Conservation (phyloP, 2,113 vertebrate species). For the Megaceryle maxima region DNA sequence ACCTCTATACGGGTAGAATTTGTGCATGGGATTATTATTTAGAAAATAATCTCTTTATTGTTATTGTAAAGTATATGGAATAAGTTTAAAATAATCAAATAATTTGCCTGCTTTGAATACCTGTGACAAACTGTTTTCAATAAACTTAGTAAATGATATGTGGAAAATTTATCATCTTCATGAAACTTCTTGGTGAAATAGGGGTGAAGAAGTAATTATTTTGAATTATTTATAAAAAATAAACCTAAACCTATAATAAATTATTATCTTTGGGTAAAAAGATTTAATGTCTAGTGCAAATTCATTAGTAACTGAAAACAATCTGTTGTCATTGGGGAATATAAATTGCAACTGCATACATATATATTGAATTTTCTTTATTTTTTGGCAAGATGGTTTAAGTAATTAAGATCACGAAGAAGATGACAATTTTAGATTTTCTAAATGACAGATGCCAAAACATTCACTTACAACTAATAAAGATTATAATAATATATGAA, state of each 20-base stretch:
- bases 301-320: slow-evolving; percentile 33
- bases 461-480: not conserved
- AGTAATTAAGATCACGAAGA: not conserved
- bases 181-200: not conserved
- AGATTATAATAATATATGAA: not conserved
- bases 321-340: slow-evolving; percentile 26
- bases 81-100: not conserved
- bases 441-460: not conserved
- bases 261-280: not conserved
- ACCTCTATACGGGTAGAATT: not conserved
- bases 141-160: not conserved
- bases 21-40: not conserved
- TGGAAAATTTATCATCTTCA: not conserved
- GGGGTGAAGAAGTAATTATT: not conserved
- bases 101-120: not conserved
- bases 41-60: not conserved
- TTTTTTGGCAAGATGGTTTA: not conserved
- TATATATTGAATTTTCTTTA: not conserved
- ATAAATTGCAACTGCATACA: not conserved
- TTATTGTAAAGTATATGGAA: not conserved
- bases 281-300: slow-evolving; percentile 8
- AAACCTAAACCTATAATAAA: not conserved
- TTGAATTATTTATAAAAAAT: not conserved
- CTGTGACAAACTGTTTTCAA: not conserved
- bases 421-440: not conserved